phyloP scores from a whole-genome alignment of 2,113 vertebrate species.

The Phocoena phocoena region DNA sequence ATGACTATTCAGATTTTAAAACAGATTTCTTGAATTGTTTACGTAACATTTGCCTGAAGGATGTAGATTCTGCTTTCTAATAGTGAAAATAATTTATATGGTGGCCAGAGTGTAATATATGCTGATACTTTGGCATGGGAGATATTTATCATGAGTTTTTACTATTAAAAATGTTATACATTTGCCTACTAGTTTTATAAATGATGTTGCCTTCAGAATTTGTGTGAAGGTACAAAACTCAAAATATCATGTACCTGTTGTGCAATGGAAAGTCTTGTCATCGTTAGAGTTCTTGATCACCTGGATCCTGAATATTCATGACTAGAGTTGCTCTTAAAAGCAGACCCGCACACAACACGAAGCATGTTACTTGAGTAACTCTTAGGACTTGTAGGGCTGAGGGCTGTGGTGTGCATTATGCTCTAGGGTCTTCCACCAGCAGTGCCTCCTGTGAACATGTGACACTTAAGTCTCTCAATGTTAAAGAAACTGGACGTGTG shows the following conservation, averaged over 20 bases:
- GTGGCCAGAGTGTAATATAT: slow-evolving; percentile 82
- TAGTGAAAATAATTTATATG: slow-evolving; percentile 75
- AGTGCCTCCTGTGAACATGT: slow-evolving; percentile 82
- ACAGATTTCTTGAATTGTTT: slow-evolving; percentile 75
- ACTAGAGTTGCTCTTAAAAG: slow-evolving; percentile 74
- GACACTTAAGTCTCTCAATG: slow-evolving; percentile 76
- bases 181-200: slow-evolving; percentile 80
- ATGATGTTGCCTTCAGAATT: slow-evolving; percentile 78
- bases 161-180: slow-evolving; percentile 80
- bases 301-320: slow-evolving; percentile 62
- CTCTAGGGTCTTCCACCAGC: slow-evolving; percentile 83
- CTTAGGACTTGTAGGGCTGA: slow-evolving; percentile 70
- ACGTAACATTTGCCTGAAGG: slow-evolving; percentile 72
- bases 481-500: slow-evolving; percentile 82
- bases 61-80: slow-evolving; percentile 75
- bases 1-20: slow-evolving; percentile 70
- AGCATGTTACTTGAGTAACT: slow-evolving; percentile 71
- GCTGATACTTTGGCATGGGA: slow-evolving; percentile 77
- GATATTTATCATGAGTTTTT: slow-evolving; percentile 80
- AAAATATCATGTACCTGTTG: slow-evolving; percentile 76
- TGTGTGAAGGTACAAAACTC: slow-evolving; percentile 79
- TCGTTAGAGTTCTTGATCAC: slow-evolving; percentile 73
- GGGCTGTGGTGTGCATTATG: slow-evolving; percentile 79
- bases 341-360: slow-evolving; percentile 63
- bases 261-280: slow-evolving; percentile 78